A percentile compares a stretch with the other conserved stretches of the same genome.
These are phyloP conservation scores for Eupleurogrammus muticus DNA, from an alignment of 2,797 vertebrate genomes.

Conservation along the genomic window DNA sequence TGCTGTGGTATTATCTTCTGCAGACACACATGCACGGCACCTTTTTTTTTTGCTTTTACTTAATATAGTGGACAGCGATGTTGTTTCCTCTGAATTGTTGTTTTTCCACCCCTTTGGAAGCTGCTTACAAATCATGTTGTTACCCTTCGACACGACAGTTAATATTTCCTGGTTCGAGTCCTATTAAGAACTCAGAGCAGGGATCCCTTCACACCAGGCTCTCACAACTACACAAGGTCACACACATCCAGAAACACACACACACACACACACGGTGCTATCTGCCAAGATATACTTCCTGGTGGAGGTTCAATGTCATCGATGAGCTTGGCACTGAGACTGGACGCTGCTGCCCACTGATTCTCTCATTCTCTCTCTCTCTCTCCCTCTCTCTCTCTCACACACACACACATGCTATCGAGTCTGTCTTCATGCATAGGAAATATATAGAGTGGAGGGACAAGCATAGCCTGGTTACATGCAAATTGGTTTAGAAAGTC, in stretches of 20 bases:
- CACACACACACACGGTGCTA: conserved; percentile 24
- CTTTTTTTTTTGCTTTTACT: conserved; percentile 3
- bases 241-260: conserved; percentile 20
- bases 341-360: conserved; percentile 53
- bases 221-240: conserved; percentile 40
- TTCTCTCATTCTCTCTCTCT: conserved; percentile 32
- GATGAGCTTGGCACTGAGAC: conserved; percentile 60
- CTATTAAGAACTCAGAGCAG: conserved; percentile 39
- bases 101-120: conserved; percentile 15
- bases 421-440: conserved; percentile 40
- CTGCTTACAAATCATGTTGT: conserved; percentile 26
- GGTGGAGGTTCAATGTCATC: conserved; percentile 61
- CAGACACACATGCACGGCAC: conserved; percentile 23
- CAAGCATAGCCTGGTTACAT: not conserved
- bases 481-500: conserved; percentile 9
- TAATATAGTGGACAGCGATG: not conserved
- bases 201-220: conserved; percentile 46
- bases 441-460: conserved; percentile 37
- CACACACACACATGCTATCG: conserved; percentile 15
- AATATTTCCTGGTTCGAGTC: conserved; percentile 44
- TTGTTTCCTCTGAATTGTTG: conserved; percentile 6
- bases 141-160: conserved; percentile 32
- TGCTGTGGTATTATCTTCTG: conserved; percentile 16
- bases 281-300: conserved; percentile 62
- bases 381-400: conserved; percentile 16